Evolutionary conservation across 2,113 vertebrate species (phyloP), one percentile per base, ranked within the genome.

Genomic region (Sinocyclocheilus grahami): DNA sequence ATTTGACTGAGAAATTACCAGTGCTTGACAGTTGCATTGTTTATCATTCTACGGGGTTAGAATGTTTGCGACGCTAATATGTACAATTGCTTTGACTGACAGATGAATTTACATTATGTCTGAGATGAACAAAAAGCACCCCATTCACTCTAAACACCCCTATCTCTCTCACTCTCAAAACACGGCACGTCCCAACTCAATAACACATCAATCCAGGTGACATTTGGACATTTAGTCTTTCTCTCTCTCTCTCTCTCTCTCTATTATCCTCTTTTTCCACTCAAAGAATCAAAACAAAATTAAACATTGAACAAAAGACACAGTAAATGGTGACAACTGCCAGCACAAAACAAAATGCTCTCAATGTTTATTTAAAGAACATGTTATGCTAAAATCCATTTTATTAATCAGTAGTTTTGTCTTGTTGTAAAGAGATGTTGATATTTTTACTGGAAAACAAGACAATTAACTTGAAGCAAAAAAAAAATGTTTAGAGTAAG

Each of bases 61-160:
- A 75, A 75, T 72, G 46, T 63, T 79, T 74, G 79, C 9, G 3
- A 16, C 5, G 14, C 39, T 69, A 69, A 88, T 48, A 39, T 42
- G 80, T 27, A 51, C 67, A 75, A 75, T 80, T 86, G 77, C 69
- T 84, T 81, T 86, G 77, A 86, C 46, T 76, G 82, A 71, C 82
- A 51, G 69, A 77, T 30, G 33, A 33, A 67, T 88, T 88, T 18
- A 58, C 69, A 69, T 77, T 78, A 74, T 42, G 39, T 65, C 55
- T 22, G 13, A 76, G 69, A 84, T 12, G 11, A 22, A 67, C 39
- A 77, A 30, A 85, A 82, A 78, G 48, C 20, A 10, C 46, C 48
- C 24, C 65, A 67, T 79, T 86, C 81, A 27, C 20, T 72, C 48
- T 55, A 53, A 69, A 67, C 79, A 63, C 63, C 80, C 63, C 27